Percentiles rank a stretch among this genome's conserved stretches.
Evolutionary conservation across 2,113 vertebrate genomes (phyloP).

Genomic region (Centrocercus urophasianus): DNA sequence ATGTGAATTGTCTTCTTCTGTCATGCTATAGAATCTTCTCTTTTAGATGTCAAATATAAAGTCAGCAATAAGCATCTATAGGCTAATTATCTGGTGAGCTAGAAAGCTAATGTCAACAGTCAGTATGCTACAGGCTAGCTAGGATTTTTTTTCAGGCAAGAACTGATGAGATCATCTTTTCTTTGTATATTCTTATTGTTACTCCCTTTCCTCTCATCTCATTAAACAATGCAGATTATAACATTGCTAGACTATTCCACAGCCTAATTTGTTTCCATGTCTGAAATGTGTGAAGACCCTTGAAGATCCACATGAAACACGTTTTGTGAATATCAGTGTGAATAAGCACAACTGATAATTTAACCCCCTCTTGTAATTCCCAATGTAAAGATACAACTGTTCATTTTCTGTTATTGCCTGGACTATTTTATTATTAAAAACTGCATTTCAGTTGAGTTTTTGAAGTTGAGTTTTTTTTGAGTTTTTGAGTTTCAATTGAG

Average conservation of each 20-base stretch:
- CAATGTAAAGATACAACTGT: neutral
- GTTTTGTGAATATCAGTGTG: neutral
- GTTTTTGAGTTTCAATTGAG: neutral
- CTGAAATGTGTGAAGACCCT: neutral
- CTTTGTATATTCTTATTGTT: neutral
- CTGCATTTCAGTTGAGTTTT: neutral
- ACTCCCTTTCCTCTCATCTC: neutral
- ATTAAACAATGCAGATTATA: neutral
- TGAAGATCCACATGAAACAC: neutral
- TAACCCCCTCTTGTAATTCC: neutral
- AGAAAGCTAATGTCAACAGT: neutral
- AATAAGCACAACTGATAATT: neutral
- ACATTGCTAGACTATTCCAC: neutral
- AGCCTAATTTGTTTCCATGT: neutral
- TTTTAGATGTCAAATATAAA: conserved; percentile 24
- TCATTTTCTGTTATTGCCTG: neutral
- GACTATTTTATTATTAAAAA: neutral
- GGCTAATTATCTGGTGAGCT: conserved; percentile 18
- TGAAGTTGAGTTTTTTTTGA: too few species aligned
- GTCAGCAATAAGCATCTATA: conserved; percentile 46
- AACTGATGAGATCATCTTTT: neutral
- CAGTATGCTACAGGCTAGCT: neutral
- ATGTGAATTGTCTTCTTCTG: neutral
- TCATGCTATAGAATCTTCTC: neutral
- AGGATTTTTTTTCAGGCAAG: neutral